Evolutionary conservation across 1,140 invertebrate species (phyloP).

Genomic region (Drosophila ogumai): DNA sequence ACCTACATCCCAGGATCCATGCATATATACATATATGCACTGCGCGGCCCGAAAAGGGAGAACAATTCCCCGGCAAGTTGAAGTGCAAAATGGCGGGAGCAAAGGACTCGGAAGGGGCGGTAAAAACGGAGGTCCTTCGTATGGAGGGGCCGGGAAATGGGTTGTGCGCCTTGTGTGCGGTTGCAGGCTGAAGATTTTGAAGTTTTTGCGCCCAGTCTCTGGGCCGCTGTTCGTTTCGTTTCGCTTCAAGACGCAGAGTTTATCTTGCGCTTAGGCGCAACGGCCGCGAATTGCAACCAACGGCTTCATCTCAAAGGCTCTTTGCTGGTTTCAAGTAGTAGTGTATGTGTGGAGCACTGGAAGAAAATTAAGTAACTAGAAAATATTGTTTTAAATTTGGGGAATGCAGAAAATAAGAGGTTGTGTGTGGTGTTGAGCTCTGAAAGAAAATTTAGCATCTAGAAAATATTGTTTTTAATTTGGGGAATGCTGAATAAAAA

Average conservation of each 20-base stretch:
- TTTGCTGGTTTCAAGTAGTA: background rate
- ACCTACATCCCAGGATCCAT: constrained; percentile 18
- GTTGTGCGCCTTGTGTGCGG: constrained; percentile 7
- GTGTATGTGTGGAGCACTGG: constrained; percentile 13
- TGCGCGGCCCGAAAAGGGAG: constrained; percentile 40
- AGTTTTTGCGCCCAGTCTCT: constrained; percentile 38
- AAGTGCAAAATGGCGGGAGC: constrained; percentile 73
- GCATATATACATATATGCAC: constrained; percentile 40
- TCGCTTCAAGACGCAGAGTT: constrained; percentile 75
- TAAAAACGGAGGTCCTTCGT: constrained; percentile 8
- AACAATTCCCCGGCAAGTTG: constrained; percentile 63
- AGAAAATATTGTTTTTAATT: too few species aligned
- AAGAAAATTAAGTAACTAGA: background rate
- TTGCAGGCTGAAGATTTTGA: constrained; percentile 37
- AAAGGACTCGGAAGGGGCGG: constrained; percentile 31
- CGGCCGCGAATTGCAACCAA: constrained; percentile 51
- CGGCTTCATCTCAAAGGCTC: constrained; percentile 59
- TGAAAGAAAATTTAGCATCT: too few species aligned
- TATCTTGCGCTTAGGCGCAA: constrained; percentile 72
- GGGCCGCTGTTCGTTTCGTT: constrained; percentile 53
- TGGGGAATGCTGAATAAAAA: too few species aligned
- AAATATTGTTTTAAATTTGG: background rate
- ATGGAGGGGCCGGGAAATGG: background rate
- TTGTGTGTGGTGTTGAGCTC: too few species aligned
- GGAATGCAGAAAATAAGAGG: background rate